These are phyloP conservation scores for Cosmorhoe ocellata DNA, from an alignment of 2,888 invertebrate genomes.

Conservation along the genomic window DNA sequence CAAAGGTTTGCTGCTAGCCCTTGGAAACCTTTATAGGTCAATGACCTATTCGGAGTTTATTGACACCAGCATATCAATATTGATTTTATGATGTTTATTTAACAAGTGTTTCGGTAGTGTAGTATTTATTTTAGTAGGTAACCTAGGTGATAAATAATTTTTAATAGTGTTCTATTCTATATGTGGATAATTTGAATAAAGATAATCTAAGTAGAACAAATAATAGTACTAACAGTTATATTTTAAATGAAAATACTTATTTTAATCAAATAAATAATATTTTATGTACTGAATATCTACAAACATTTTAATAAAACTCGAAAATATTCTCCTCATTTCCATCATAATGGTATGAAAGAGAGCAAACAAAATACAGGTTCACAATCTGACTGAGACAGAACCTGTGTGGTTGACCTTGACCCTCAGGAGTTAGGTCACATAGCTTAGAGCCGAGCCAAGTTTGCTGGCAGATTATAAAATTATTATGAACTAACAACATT, in stretches of 20 bases:
- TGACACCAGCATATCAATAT: conserved; percentile 15
- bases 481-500: too few species aligned
- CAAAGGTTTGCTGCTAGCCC: conserved; percentile 34
- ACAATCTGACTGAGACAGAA: conserved; percentile 14
- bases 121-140: too few species aligned
- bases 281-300: too few species aligned
- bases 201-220: too few species aligned
- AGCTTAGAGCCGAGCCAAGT: conserved; percentile 4
- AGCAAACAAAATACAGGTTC: conserved; percentile 13
- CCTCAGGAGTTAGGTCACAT: conserved; percentile 20
- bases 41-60: conserved; percentile 37
- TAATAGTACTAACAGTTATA: neutral
- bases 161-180: too few species aligned
- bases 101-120: neutral
- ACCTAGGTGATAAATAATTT: neutral
- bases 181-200: too few species aligned
- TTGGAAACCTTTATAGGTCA: conserved; percentile 39
- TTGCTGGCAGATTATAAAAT: conserved; percentile 3
- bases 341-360: neutral
- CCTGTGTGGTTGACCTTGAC: conserved; percentile 32
- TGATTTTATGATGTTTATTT: neutral
- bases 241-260: conserved; percentile 1
- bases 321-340: neutral
- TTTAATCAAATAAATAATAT: neutral
- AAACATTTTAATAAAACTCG: neutral